phyloP scores from a whole-genome alignment of 37 sponge, comb jelly and placozoan genomes.

The Geodia barretti region DNA sequence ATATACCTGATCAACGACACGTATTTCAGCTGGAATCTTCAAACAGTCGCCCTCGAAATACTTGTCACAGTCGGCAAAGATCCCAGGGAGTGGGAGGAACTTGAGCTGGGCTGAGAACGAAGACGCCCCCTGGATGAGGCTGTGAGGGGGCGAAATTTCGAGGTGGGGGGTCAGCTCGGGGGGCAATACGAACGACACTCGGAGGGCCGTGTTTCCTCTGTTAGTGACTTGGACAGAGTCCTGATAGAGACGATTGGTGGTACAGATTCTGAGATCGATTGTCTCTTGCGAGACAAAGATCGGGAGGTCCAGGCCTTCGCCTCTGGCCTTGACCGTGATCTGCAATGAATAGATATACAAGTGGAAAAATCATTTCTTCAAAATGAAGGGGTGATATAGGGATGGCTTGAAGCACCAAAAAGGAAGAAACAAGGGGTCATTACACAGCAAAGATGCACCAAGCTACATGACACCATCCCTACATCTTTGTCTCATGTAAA shows the following conservation, averaged over 20 bases:
- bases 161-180: constrained; percentile 45
- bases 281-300: constrained; percentile 67
- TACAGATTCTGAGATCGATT: constrained; percentile 80
- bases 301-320: constrained; percentile 68
- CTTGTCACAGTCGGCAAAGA: constrained; percentile 4
- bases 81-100: constrained; percentile 59
- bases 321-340: constrained; percentile 55
- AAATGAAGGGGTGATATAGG: neutral
- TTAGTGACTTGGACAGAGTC: constrained; percentile 78
- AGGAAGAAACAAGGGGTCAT: too few species aligned
- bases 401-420: too few species aligned
- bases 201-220: constrained; percentile 60
- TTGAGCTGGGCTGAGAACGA: constrained; percentile 80
- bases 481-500: too few species aligned
- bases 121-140: constrained; percentile 67
- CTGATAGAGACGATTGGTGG: constrained; percentile 83
- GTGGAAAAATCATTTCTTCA: neutral
- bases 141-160: constrained; percentile 78
- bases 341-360: constrained; percentile 5
- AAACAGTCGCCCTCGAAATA: constrained; percentile 3
- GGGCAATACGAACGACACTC: constrained; percentile 71
- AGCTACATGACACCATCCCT: too few species aligned
- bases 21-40: constrained; percentile 40
- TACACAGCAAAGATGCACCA: too few species aligned
- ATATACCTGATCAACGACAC: constrained; percentile 55